Evolutionary conservation across 1,140 invertebrate species (phyloP).

Genomic region (Solenopsis invicta): DNA sequence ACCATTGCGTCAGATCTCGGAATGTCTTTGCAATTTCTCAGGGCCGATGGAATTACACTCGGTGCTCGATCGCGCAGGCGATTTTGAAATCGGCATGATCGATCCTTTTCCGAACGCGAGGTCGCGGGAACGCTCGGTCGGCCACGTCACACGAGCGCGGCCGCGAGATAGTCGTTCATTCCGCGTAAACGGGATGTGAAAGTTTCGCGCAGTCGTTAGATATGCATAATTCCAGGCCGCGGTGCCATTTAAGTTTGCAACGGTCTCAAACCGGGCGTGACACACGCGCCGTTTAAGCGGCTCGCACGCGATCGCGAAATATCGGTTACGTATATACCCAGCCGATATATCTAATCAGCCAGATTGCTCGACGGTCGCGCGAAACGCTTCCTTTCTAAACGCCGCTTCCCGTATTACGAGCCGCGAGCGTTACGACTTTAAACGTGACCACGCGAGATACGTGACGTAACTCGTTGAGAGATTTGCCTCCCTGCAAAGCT

Average conservation of each 20-base stretch:
- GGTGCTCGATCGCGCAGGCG: conserved; percentile 24
- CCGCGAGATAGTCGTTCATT: conserved; percentile 56
- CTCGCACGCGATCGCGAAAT: conserved; percentile 53
- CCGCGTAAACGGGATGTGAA: conserved; percentile 79
- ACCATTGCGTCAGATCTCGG: neutral
- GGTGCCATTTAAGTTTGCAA: conserved; percentile 67
- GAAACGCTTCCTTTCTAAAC: conserved; percentile 77
- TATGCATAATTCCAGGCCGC: conserved; percentile 76
- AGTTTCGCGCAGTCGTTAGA: conserved; percentile 74
- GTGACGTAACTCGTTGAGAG: conserved; percentile 36
- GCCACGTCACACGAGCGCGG: conserved; percentile 67
- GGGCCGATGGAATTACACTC: conserved; percentile 38
- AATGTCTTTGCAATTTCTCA: conserved; percentile 21
- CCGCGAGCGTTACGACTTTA: conserved; percentile 27
- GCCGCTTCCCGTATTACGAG: conserved; percentile 70
- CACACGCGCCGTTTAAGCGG: conserved; percentile 56
- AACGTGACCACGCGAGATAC: neutral
- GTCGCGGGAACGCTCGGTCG: conserved; percentile 75
- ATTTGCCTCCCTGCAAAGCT: neutral
- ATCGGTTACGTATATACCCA: conserved; percentile 20
- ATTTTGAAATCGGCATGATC: conserved; percentile 44
- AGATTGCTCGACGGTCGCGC: conserved; percentile 21
- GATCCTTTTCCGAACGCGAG: conserved; percentile 65
- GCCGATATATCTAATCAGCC: conserved; percentile 44
- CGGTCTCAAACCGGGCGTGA: conserved; percentile 70